Evolutionary conservation across 2,113 vertebrate genomes (phyloP), one percentile per base, ranked within the genome.

Genomic region (Phylloscopus whistleri): DNA sequence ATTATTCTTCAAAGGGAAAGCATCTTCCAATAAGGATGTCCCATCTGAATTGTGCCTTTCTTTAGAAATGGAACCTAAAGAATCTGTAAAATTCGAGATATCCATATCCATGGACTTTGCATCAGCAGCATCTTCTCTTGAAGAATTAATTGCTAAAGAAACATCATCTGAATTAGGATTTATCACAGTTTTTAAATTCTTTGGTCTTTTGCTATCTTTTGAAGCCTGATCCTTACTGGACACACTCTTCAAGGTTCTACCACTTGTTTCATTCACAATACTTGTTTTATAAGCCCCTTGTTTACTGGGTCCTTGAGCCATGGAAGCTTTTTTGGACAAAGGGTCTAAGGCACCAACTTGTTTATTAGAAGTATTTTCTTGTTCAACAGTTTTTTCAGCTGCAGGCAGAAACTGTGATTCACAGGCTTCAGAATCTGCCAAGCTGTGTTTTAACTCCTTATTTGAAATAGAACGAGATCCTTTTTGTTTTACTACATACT

Each of bases 401-500:
- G 92, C 92, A 69, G 87, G 33, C 12, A 92, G 95, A 94, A 93
- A 82, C 8, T 84, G 89, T 0, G n/a, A 81, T 64, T 93, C 96
- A 75, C 28, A 58, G 33, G 76, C 19, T 84, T 85, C 91, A n/a
- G 70, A 23, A 62, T 93, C 95, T 59, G 56, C 33, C 21, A 66
- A 37, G 18, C 28, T 92, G 49, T 83, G 77, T 88, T 95, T 96
- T 31, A 93, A 73, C 24, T 97, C 96, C 33, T 95, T 95, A 76
- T 60, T 90, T 39, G 80, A 88, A 84, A 58, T 5, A 11, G 39
- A 66, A 24, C 55, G 22, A 58, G 82, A 7, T 3, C 51, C 27
- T 87, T 96, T 97, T 30, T 90, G 95, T 90, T 97, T 97, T 20
- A 24, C 31, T n/a, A 39, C 22, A 56, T 69, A 90, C 73, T 97